Conservation (phyloP, 2,113 vertebrate genomes). For the Butorides virescens region DNA sequence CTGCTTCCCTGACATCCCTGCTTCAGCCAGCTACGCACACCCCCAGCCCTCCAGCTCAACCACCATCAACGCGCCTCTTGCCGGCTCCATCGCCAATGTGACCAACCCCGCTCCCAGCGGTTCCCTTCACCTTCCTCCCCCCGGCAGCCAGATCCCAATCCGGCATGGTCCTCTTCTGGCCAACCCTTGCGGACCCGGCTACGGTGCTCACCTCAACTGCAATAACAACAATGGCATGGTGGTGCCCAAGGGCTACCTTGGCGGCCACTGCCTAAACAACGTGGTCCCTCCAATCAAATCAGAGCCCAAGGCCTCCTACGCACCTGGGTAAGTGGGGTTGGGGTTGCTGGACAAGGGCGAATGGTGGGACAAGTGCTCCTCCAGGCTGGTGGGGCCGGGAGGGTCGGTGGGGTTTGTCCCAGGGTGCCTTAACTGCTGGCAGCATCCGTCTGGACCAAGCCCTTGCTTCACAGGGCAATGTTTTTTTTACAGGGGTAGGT, state of each 20-base stretch:
- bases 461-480: background rate
- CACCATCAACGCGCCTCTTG: background rate
- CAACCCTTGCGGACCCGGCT: conserved; percentile 64
- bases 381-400: background rate
- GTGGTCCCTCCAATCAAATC: conserved; percentile 86
- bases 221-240: conserved; percentile 81
- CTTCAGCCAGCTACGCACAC: conserved; percentile 75
- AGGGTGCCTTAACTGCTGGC: accelerated
- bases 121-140: conserved; percentile 70
- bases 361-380: background rate
- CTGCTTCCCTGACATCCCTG: conserved; percentile 95
- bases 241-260: conserved; percentile 86
- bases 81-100: conserved; percentile 24
- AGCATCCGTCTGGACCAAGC: accelerated
- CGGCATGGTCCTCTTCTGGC: conserved; percentile 70
- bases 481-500: background rate
- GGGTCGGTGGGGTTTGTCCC: background rate
- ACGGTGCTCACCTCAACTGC: conserved; percentile 76
- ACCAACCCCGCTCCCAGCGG: conserved; percentile 58
- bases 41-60: conserved; percentile 72
- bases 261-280: conserved; percentile 73
- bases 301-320: conserved; percentile 91
- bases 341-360: background rate
- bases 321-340: conserved; percentile 84
- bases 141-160: conserved; percentile 59